Conservation (phyloP, 2,888 invertebrate genomes). For the Psylliodes chrysocephalus region DNA sequence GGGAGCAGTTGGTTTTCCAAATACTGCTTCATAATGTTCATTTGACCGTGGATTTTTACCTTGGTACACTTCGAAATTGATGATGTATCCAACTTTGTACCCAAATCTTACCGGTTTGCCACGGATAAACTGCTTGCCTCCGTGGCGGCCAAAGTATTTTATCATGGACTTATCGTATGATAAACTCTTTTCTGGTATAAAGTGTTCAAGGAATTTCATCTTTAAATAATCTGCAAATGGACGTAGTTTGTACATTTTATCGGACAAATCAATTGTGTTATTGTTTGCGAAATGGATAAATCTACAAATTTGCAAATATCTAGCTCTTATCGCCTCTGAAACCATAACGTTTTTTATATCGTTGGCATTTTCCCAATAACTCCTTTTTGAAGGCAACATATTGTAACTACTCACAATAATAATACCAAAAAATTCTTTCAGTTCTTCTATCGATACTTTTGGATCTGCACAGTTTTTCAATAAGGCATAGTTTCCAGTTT, state of each 20-base stretch:
- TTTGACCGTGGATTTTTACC: no score
- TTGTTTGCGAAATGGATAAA: constrained; percentile 40
- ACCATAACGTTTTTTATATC: constrained; percentile 26
- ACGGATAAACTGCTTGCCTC: no score
- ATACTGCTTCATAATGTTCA: no score
- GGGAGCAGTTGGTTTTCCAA: no score
- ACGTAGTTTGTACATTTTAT: constrained; percentile 40
- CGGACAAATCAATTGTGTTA: constrained; percentile 17
- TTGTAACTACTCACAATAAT: constrained; percentile 21
- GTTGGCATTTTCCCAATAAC: constrained; percentile 21
- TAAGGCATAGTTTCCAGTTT: constrained; percentile 35
- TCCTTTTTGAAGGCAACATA: constrained; percentile 22
- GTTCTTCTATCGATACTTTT: not conserved
- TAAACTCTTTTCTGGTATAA: constrained; percentile 36
- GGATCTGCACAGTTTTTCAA: constrained; percentile 3
- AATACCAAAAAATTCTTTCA: constrained; percentile 25
- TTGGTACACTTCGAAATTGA: no score
- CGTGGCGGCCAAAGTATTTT: no score
- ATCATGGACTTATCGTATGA: no score
- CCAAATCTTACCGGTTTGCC: not conserved
- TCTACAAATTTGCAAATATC: constrained; percentile 24
- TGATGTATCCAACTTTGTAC: no score
- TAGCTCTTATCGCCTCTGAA: constrained; percentile 24
- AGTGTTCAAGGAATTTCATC: constrained; percentile 38
- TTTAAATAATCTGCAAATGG: constrained; percentile 37